phyloP scores from a whole-genome alignment of 2,113 vertebrate genomes.

The Tangachromis dhanisi region DNA sequence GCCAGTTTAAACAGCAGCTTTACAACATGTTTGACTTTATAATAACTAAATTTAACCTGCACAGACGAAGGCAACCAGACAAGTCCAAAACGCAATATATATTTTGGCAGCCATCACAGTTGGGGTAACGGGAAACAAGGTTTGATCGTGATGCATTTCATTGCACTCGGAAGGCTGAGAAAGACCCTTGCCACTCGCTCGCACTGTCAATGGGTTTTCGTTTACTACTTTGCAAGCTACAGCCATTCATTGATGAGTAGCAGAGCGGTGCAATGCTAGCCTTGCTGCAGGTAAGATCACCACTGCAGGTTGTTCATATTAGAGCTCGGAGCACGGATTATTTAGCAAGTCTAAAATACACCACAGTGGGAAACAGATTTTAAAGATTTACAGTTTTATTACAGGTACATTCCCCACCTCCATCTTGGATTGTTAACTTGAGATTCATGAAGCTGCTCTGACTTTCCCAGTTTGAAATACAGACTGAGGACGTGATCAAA shows the following conservation, averaged over 20 bases:
- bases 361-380: fast-evolving
- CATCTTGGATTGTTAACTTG: neutral
- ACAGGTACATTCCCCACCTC: fast-evolving
- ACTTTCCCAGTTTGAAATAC: neutral
- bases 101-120: fast-evolving
- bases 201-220: fast-evolving
- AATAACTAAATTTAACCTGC: neutral
- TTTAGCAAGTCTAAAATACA: neutral
- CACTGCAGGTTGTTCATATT: fast-evolving
- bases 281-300: fast-evolving
- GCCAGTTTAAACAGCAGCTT: neutral
- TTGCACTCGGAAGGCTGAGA: fast-evolving
- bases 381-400: fast-evolving
- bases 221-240: neutral
- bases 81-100: neutral
- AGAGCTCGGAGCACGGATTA: fast-evolving
- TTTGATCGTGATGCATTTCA: fast-evolving
- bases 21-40: fast-evolving
- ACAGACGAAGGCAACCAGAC: neutral
- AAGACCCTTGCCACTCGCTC: neutral
- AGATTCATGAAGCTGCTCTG: neutral
- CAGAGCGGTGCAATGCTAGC: neutral
- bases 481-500: fast-evolving
- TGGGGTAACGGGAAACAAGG: fast-evolving
- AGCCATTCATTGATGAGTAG: fast-evolving